Base-by-base conservation (phyloP, 2,888 invertebrate species). In the Platycnemis pennipes region DNA sequence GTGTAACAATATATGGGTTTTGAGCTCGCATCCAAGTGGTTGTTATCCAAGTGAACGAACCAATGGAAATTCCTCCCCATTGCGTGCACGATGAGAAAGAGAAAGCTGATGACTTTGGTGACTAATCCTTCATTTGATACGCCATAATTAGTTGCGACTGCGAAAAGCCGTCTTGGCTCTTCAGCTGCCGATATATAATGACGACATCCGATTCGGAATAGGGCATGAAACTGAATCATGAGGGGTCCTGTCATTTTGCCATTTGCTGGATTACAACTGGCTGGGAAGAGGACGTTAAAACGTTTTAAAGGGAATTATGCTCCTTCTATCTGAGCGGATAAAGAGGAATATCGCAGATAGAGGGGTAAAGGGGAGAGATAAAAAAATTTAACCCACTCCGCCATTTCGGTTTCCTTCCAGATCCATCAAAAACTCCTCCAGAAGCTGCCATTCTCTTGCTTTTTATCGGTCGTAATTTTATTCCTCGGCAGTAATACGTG, bases 271-370 rank as follows among this genome's bases (percentile, higher is more conserved):
- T 91, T 42, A 91, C 91, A 69, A 91, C 91, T 63, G 63, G 44
- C n/a, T 44, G 42, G 63, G 49, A 46, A 56, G 91, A 44, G 91
- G 63, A n/a, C 63, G 63, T 91, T 91, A 91, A 91, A 91, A 63
- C 91, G 91, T 91, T 91, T 91, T 91, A 91, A 91, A 91, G 91
- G 91, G 91, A 91, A 91, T 91, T 91, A 91, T 91, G 44, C 91
- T 22, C 56, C 19, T 53, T 53, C 49, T 91, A 37, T 42, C 63
- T 44, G 91, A 53, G 91, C 56, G 63, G 56, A 63, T 63, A 56
- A 91, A 91, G 91, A 63, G 91, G 5, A 63, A 91, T 91, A 91
- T 91, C 63, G 63, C 91, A 13, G 77, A 77, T 63, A 31, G 77
- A 77, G 91, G 45, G 91, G 91, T 63, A 45, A 91, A 46, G 87